Evolutionary conservation across 2,888 invertebrate genomes (phyloP).

Genomic region (Clusia tigrina): DNA sequence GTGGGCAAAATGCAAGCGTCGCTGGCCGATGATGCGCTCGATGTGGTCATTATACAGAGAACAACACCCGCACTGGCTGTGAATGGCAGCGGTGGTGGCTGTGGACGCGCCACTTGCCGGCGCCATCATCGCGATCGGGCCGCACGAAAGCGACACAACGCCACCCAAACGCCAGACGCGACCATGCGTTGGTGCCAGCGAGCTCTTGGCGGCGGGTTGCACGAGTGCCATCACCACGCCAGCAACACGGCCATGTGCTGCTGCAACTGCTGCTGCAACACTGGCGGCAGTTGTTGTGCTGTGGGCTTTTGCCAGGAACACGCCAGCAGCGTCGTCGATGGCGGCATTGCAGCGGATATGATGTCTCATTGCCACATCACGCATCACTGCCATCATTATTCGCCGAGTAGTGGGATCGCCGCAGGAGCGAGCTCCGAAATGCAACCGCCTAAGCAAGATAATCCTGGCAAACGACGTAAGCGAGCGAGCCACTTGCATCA

Average conservation of each 20-base stretch:
- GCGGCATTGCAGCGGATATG: constrained; percentile 30
- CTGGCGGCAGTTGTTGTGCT: neutral
- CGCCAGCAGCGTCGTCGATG: neutral
- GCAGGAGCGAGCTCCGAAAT: constrained; percentile 20
- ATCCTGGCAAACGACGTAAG: constrained; percentile 28
- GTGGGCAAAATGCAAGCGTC: neutral
- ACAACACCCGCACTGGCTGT: neutral
- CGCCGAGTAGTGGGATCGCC: constrained; percentile 34
- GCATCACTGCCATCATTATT: constrained; percentile 39
- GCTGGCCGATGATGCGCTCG: constrained; percentile 38
- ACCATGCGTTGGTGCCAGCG: constrained; percentile 17
- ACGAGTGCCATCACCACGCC: neutral
- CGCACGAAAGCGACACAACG: constrained; percentile 55
- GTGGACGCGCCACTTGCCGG: constrained; percentile 28
- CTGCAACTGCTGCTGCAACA: constrained; percentile 24
- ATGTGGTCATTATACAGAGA: constrained; percentile 52
- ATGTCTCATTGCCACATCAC: constrained; percentile 41
- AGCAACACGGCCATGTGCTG: constrained; percentile 13
- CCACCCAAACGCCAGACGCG: constrained; percentile 54
- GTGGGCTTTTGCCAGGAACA: neutral
- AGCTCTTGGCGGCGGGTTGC: neutral
- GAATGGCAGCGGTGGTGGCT: constrained; percentile 3
- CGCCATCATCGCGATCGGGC: constrained; percentile 34
- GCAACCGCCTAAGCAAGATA: constrained; percentile 25
- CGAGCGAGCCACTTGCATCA: constrained; percentile 23